Conservation (phyloP, 2,888 invertebrate genomes). For the Hecatera dysodea region DNA sequence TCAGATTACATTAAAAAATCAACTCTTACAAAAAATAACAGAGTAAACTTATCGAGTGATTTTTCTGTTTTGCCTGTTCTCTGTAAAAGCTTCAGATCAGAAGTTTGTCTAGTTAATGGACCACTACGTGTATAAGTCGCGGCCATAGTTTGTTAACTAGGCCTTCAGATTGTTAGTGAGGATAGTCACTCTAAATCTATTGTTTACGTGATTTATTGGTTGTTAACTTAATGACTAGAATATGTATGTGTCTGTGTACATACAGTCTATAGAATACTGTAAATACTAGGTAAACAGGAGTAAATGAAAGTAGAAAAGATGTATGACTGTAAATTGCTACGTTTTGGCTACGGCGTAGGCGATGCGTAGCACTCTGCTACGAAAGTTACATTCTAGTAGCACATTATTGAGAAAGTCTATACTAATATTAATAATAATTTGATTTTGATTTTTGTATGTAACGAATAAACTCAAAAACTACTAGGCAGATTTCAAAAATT, state of each 20-base stretch:
- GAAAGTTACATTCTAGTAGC: not conserved
- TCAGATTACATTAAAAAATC: no score
- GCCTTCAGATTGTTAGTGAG: constrained; percentile 41
- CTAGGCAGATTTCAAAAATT: no score
- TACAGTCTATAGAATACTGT: not conserved
- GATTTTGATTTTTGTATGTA: no score
- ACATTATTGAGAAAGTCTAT: not conserved
- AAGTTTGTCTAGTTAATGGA: constrained; percentile 60
- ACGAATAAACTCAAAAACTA: no score
- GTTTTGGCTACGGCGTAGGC: constrained; percentile 37
- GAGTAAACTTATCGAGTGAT: not conserved
- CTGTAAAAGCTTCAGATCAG: constrained; percentile 30
- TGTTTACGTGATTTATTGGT: constrained; percentile 40
- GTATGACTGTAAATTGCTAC: not conserved
- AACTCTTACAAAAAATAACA: no score
- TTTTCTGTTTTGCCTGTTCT: constrained; percentile 15
- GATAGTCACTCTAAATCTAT: constrained; percentile 29
- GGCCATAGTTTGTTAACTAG: constrained; percentile 50
- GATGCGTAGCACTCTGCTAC: constrained; percentile 2
- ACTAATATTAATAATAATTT: no score
- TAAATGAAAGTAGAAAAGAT: not conserved
- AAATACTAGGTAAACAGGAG: not conserved
- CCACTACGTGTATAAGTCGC: constrained; percentile 40
- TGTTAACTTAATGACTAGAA: constrained; percentile 8
- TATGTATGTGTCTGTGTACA: not conserved